Evolutionary conservation across 2,113 vertebrate species (phyloP).

Genomic region (Alligator sinensis): DNA sequence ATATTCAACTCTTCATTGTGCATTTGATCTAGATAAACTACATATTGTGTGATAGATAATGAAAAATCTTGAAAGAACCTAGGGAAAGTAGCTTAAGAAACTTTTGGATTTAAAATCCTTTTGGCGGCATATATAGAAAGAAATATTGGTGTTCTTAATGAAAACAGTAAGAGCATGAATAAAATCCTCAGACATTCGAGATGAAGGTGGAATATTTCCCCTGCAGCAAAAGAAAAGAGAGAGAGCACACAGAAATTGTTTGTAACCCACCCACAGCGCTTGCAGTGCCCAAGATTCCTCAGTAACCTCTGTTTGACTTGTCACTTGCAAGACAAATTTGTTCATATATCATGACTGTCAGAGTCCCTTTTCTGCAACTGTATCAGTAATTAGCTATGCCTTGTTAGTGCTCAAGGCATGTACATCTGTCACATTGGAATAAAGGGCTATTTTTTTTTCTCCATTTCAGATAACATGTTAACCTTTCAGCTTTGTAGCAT

Average conservation of each 20-base stretch:
- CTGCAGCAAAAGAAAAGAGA: conserved; percentile 20
- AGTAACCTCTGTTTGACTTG: conserved; percentile 72
- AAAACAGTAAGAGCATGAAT: not conserved
- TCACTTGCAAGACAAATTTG: conserved; percentile 77
- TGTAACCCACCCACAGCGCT: not conserved
- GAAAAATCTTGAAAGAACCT: not conserved
- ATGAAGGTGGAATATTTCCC: conserved; percentile 28
- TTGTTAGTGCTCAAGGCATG: conserved; percentile 76
- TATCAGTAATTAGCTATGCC: conserved; percentile 78
- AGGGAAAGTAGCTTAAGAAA: not conserved
- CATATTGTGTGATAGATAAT: not conserved
- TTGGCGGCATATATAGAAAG: not conserved
- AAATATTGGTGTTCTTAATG: conserved; percentile 14
- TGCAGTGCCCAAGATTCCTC: conserved; percentile 3
- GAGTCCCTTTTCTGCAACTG: conserved; percentile 56
- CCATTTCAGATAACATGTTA: conserved; percentile 58
- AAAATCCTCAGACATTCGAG: not conserved
- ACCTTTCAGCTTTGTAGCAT: conserved; percentile 38
- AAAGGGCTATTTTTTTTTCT: conserved; percentile 56
- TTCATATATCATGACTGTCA: conserved; percentile 74
- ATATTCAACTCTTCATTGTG: not conserved
- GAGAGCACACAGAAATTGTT: not conserved
- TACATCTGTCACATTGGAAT: conserved; percentile 72
- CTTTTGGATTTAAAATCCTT: not conserved
- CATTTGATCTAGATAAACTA: not conserved